Base-by-base conservation (phyloP, 2,797 vertebrate species). In the Apogon talboti region DNA sequence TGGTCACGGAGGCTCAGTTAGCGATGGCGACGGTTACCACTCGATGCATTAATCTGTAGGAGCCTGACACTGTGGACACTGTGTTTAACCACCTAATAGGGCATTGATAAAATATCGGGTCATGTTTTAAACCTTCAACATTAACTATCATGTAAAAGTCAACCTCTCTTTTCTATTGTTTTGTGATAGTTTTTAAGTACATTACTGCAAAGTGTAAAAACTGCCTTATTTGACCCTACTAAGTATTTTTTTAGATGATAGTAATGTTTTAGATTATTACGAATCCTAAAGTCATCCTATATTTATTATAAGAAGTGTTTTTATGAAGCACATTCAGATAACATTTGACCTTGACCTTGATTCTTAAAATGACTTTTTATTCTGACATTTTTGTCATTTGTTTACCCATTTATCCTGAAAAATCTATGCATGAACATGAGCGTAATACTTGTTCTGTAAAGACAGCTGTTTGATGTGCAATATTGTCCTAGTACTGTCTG, bases 401-500 rank as follows among this genome's bases (percentile, higher is more conserved):
- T 87, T 86, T 71, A 77, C 71, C 63, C 45, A 38, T 88, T 74
- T 81, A 54, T 77, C 65, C 69, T 66, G 59, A 42, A 63, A 50
- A 67, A 81, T 81, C 91, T 92, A 91, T 92, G 90, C 92, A 92
- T 92, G 89, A 74, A 56, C 45, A 74, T 72, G 49, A 81, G 70
- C 79, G 51, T 76, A 53, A 71, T 71, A 60, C 65, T 14, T 83
- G 75, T 84, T 72, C 74, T 86, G 83, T 88, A 83, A 80, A 62
- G 69, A 65, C 63, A 75, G 51, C 18, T n/a, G 78, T 84, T 78
- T 53, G 19, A 74, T 79, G 87, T 90, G 89, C 82, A 89, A 88
- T 88, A 85, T 79, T 67, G 83, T 84, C 84, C 61, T 78, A 51
- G 83, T 78, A 53, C 52, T 49, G 71, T 81, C 58, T 53, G 66